Percentiles rank a stretch among this genome's conserved stretches.
phyloP scores from a whole-genome alignment of 1,140 invertebrate species.

The Atopsyche davidsoni region DNA sequence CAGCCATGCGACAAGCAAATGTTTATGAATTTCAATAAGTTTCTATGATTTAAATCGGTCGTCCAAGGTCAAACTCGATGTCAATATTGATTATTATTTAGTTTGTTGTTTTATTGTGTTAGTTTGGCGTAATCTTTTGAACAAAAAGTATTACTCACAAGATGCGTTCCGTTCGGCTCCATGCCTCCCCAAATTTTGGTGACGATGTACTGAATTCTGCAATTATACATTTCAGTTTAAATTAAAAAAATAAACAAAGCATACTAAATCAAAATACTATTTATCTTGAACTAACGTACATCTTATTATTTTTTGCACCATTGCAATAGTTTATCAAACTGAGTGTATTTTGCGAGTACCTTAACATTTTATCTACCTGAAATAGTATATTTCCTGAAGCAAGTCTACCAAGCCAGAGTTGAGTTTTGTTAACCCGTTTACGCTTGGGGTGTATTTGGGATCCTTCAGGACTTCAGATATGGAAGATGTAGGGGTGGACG shows the following conservation, averaged over 20 bases:
- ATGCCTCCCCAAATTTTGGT: constrained; percentile 18
- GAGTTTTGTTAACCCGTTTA: constrained; percentile 20
- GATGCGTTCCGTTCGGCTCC: constrained; percentile 12
- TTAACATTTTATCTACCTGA: constrained; percentile 9
- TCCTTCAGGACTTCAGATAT: constrained; percentile 6
- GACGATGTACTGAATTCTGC: constrained; percentile 11
- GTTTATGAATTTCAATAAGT: too few relatives aligned
- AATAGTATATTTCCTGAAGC: constrained; percentile 14
- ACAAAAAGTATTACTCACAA: constrained; percentile 6
- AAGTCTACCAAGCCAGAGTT: constrained; percentile 13
- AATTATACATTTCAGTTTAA: constrained; percentile 9
- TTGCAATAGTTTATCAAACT: too few relatives aligned
- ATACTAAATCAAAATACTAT: too few relatives aligned
- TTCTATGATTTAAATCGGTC: too few relatives aligned
- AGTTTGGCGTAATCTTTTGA: too few relatives aligned
- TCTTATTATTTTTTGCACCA: too few relatives aligned
- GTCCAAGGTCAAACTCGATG: too few relatives aligned
- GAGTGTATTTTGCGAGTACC: background rate
- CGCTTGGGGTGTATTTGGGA: constrained; percentile 10
- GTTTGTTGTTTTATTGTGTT: too few relatives aligned
- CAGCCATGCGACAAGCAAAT: too few relatives aligned
- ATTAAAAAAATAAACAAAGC: too few relatives aligned
- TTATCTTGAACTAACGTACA: too few relatives aligned
- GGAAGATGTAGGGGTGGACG: background rate
- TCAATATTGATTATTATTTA: too few relatives aligned